Conservation (phyloP, 2,888 invertebrate genomes). For the Hypsopygia costalis region DNA sequence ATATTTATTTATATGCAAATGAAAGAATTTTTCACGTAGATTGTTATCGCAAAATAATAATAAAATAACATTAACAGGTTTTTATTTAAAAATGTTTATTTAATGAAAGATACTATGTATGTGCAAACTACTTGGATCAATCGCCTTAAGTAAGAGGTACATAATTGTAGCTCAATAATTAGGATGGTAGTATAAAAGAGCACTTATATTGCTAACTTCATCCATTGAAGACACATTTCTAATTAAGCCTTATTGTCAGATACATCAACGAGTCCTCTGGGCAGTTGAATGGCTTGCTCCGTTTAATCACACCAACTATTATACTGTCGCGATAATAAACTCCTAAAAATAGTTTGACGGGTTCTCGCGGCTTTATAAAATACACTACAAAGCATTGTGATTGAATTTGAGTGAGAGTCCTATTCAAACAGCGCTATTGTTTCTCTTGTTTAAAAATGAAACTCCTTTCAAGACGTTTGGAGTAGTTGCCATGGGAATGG, state of each 20-base stretch:
- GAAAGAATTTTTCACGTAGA: no score
- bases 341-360: slow-evolving; percentile 18
- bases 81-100: no score
- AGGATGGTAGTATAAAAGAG: no score
- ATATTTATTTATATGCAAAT: no score
- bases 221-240: slow-evolving; percentile 1
- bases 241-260: slow-evolving; percentile 9
- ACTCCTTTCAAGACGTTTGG: slow-evolving; percentile 45
- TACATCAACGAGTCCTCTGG: slow-evolving; percentile 5
- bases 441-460: slow-evolving; percentile 54
- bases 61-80: no score
- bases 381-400: slow-evolving; percentile 46
- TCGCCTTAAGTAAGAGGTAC: no score
- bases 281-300: slow-evolving; percentile 15
- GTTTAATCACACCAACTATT: slow-evolving; percentile 41
- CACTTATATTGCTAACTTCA: not conserved
- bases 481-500: slow-evolving; percentile 37
- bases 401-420: slow-evolving; percentile 55
- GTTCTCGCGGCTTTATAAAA: slow-evolving; percentile 12
- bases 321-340: slow-evolving; percentile 33
- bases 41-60: no score
- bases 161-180: no score
- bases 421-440: slow-evolving; percentile 65
- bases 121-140: no score
- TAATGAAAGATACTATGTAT: no score